phyloP scores from a whole-genome alignment of 2,888 invertebrate species.

The Stenurella melanura region DNA sequence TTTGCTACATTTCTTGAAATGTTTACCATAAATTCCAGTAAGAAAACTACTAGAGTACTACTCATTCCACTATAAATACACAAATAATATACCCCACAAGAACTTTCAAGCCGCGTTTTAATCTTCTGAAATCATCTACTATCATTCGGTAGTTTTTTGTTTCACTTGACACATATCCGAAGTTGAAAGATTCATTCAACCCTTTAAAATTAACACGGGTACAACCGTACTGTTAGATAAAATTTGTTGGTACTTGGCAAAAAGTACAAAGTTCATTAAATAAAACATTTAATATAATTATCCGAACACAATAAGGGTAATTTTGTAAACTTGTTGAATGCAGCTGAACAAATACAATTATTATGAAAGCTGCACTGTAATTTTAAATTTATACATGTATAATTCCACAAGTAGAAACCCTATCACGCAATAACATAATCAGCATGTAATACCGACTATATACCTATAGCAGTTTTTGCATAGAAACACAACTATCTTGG shows the following conservation, averaged over 20 bases:
- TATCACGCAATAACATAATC: constrained; percentile 36
- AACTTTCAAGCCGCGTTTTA: too few species aligned
- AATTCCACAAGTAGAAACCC: constrained; percentile 5
- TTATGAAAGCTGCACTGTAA: constrained; percentile 15
- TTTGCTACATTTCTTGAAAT: too few species aligned
- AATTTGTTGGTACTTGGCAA: neutral
- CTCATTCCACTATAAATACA: too few species aligned
- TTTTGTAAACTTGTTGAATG: constrained; percentile 25
- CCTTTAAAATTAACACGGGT: too few species aligned
- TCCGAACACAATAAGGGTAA: neutral
- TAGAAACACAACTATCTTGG: constrained; percentile 38
- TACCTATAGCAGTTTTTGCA: constrained; percentile 14
- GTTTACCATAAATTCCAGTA: too few species aligned
- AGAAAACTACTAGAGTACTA: too few species aligned
- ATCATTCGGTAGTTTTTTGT: too few species aligned
- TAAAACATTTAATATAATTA: neutral
- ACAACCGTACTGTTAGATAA: too few species aligned
- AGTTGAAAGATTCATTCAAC: too few species aligned
- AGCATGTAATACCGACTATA: neutral
- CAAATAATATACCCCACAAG: too few species aligned
- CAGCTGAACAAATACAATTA: constrained; percentile 35
- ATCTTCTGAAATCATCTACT: too few species aligned
- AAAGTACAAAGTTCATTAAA: neutral
- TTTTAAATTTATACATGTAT: constrained; percentile 15
- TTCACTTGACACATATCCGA: too few species aligned